Evolutionary conservation across 2,113 vertebrate species (phyloP).

Genomic region (Strix uralensis): DNA sequence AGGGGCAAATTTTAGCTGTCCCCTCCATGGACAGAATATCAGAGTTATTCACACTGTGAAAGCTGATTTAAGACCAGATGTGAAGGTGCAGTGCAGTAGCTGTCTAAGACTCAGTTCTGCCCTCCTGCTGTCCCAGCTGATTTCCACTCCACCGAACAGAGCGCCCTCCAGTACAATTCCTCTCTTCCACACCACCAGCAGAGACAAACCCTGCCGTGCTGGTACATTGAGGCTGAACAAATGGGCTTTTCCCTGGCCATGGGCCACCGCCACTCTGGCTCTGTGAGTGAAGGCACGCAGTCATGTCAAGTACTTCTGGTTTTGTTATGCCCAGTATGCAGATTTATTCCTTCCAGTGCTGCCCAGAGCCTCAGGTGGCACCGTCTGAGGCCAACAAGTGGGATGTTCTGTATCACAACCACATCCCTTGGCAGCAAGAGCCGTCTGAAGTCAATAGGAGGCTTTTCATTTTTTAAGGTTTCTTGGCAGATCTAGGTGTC

Average conservation of each 20-base stretch:
- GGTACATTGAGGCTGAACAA: not conserved
- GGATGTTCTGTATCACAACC: not conserved
- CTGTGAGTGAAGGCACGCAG: not conserved
- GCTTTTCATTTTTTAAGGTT: not conserved
- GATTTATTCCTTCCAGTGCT: not conserved
- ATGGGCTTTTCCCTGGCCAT: not conserved
- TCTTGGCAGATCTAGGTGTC: not conserved
- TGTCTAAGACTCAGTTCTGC: not conserved
- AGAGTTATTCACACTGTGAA: not conserved
- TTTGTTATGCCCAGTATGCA: not conserved
- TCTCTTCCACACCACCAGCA: not conserved
- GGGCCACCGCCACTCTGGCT: not conserved
- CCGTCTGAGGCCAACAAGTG: not conserved
- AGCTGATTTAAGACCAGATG: not conserved
- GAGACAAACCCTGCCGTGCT: too few species aligned
- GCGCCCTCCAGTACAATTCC: not conserved
- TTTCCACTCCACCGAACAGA: not conserved
- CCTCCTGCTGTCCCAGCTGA: not conserved
- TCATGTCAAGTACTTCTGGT: not conserved
- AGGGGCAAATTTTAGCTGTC: not conserved
- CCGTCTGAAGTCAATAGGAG: not conserved
- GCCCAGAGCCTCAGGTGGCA: not conserved
- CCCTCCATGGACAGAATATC: not conserved
- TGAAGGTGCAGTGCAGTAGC: not conserved
- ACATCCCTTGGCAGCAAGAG: accelerated